Evolutionary conservation across 2,797 vertebrate genomes (phyloP), one percentile per base, ranked within the genome.

Genomic region (Euphonia xanthogaster): DNA sequence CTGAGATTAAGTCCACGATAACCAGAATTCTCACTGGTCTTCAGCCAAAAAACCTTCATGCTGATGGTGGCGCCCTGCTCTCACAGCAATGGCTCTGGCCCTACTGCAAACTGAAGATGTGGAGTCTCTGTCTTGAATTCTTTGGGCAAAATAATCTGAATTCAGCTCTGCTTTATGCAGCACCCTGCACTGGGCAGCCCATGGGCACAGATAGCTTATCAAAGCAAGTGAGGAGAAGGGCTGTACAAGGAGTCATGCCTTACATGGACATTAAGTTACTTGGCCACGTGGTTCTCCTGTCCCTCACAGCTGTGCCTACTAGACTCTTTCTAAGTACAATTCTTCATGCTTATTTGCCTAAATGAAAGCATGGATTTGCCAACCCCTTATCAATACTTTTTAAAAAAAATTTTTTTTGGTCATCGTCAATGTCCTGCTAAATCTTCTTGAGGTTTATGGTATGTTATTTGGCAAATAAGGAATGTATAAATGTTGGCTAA

Each of bases 221-320:
- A 30, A 12, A 62, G 12, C 9, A 35, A 10, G 12, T 10, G 37
- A 83, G 42, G 8, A 70, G 68, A 44, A 75, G 7, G 2, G 2
- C 2, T 75, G 9, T 8, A 21, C 0, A 1, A n/a, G 5, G 7
- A 30, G 45, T 78, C 89, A 25, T 37, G 47, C 3, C n/a, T 75
- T 28, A 15, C 4, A 17, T 6, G 5, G 1, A 14, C 7, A 4
- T 9, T 7, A 4, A 25, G 3, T 58, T 45, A 12, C 22, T 30
- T 33, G 53, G 20, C 16, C 71, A 19, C 1, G 1, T 0, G 1
- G 19, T 24, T 68, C 10, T 66, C 24, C 51, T 67, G 14, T 33
- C 11, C 45, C 19, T 55, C n/a, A 30, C 13, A 21, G 20, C 4
- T 60, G 4, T 74, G 5, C 7, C 55, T 35, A 22, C 30, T 19